These are phyloP conservation scores for Drosophila multiciliata DNA, from an alignment of 2,888 invertebrate genomes.

Conservation along the genomic window DNA sequence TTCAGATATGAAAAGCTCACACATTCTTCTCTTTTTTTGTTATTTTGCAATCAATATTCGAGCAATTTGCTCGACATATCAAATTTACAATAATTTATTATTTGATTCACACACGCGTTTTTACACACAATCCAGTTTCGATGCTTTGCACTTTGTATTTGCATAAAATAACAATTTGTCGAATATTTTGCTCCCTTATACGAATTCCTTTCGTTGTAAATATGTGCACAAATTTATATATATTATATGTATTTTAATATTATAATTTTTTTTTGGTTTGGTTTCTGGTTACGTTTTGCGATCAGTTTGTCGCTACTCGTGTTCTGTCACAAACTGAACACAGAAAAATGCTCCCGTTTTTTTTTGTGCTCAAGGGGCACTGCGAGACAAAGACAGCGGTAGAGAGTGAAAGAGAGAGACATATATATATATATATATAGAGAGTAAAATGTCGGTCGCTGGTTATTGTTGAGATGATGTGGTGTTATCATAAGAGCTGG, in stretches of 20 bases:
- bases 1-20: constrained; percentile 32
- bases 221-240: constrained; percentile 12
- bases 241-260: neutral
- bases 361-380: neutral
- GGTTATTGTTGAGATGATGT: constrained; percentile 42
- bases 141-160: constrained; percentile 64
- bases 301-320: constrained; percentile 56
- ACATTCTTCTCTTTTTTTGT: constrained; percentile 1
- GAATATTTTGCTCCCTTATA: constrained; percentile 12
- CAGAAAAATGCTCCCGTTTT: constrained; percentile 42
- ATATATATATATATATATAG: too few relatives aligned
- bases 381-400: neutral
- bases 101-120: constrained; percentile 21
- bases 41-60: constrained; percentile 46
- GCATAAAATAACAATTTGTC: constrained; percentile 52
- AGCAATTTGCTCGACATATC: constrained; percentile 47
- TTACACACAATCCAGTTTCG: constrained; percentile 41
- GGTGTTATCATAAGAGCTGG: constrained; percentile 51
- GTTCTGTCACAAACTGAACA: constrained; percentile 56
- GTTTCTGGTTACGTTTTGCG: constrained; percentile 21
- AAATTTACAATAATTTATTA: constrained; percentile 48
- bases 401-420: neutral
- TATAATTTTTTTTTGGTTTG: neutral
- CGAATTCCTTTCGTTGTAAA: neutral
- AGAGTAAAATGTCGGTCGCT: constrained; percentile 33